These are phyloP conservation scores for Tauraco erythrolophus DNA, from an alignment of 2,113 vertebrate genomes.

Conservation along the genomic window DNA sequence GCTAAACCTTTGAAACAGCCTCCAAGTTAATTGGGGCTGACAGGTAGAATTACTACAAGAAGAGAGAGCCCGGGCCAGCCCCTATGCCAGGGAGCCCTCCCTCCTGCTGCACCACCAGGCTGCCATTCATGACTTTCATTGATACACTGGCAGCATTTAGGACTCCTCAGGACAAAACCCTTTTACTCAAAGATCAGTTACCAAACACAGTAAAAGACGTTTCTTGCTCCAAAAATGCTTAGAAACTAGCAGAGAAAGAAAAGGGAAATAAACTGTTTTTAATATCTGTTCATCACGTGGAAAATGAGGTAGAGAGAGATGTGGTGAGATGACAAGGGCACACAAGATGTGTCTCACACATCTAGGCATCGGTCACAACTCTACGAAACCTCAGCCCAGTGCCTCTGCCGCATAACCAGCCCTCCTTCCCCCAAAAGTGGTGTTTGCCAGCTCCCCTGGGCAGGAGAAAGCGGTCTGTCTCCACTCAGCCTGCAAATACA, in stretches of 20 bases:
- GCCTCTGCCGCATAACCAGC: background rate
- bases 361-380: background rate
- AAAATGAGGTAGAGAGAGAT: background rate
- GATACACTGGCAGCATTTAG: background rate
- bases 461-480: accelerated
- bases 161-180: background rate
- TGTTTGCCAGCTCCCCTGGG: background rate
- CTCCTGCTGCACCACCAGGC: background rate
- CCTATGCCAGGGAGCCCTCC: background rate
- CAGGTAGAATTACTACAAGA: conserved; percentile 8
- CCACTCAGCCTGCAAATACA: background rate
- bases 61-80: background rate
- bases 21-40: background rate
- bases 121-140: background rate
- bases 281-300: background rate
- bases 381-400: background rate
- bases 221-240: background rate
- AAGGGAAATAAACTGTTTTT: background rate
- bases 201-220: background rate
- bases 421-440: background rate
- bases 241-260: background rate
- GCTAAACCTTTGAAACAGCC: conserved; percentile 1
- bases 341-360: background rate
- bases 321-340: background rate
- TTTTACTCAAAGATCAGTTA: conserved; percentile 7